Evolutionary conservation across 2,113 vertebrate genomes (phyloP).

Genomic region (Argyrosomus japonicus): DNA sequence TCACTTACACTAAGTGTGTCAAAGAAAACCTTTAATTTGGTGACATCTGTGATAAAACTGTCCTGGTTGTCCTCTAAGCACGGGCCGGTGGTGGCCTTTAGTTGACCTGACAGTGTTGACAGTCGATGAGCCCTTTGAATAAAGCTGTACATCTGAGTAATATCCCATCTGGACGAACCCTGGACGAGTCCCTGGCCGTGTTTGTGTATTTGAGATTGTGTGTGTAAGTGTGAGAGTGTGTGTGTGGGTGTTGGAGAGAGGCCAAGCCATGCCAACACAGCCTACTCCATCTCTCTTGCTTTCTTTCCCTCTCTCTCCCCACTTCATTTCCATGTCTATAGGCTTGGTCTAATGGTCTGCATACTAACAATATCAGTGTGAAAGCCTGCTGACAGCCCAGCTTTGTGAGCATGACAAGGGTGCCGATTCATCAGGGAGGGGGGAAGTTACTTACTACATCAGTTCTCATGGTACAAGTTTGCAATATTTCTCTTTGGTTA

Average conservation of each 20-base stretch:
- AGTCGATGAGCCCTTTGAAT: constrained; percentile 63
- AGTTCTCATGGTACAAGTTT: constrained; percentile 82
- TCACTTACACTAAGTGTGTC: constrained; percentile 1
- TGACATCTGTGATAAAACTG: constrained; percentile 21
- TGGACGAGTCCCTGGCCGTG: constrained; percentile 51
- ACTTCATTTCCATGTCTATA: constrained; percentile 92
- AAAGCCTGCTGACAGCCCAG: constrained; percentile 87
- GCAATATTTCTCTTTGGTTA: constrained; percentile 78
- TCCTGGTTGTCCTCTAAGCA: constrained; percentile 48
- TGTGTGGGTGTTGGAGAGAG: constrained; percentile 76
- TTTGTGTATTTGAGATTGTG: constrained; percentile 60
- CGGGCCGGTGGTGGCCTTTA: constrained; percentile 63
- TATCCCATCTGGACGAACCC: constrained; percentile 71
- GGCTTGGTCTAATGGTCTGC: constrained; percentile 85
- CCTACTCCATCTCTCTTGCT: constrained; percentile 86
- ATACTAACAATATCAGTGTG: constrained; percentile 91
- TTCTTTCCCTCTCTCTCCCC: constrained; percentile 76
- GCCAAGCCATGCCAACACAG: constrained; percentile 85
- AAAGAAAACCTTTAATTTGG: constrained; percentile 6
- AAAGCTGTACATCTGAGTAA: constrained; percentile 74
- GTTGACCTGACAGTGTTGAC: constrained; percentile 74
- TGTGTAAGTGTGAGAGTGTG: constrained; percentile 24
- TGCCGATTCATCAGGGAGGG: constrained; percentile 86
- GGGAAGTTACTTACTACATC: constrained; percentile 83
- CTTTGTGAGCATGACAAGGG: constrained; percentile 89